Base-by-base conservation (phyloP, 2,113 vertebrate genomes). In the Protobothrops mucrosquamatus region DNA sequence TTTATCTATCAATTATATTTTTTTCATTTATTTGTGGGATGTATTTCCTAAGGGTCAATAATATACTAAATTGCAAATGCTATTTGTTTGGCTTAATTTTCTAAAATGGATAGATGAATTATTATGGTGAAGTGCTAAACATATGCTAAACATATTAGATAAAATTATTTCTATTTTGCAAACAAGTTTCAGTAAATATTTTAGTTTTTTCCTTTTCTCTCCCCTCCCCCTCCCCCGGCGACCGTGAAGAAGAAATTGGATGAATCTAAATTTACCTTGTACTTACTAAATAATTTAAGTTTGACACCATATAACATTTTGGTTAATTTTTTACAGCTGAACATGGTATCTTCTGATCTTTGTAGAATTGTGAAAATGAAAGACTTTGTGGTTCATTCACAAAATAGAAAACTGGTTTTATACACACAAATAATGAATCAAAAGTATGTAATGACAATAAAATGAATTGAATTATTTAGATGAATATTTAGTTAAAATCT, bases 131-230 rank as follows among this genome's bases (percentile, higher is more conserved):
- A 51, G 24, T 57, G 56, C 54, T 56, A 91, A 91, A 23, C 6
- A 14, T 24, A 39, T 57, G 56, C 54, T 56, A 91, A 91, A 23
- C 6, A 14, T 24, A 39, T 34, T 55, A 59, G 26, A 8, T 59
- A 86, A 59, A 86, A 59, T 91, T 11, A 39, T 52, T 91, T 5
- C 2, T 46, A 24, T 26, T 86, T 9, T 85, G 24, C 15, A 48
- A 69, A 48, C 18, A 29, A 64, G 18, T 29, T 64, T 10, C 7
- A 51, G 59, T 59, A 51, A 52, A n/a, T 61, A 48, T 90, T 51
- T 6, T 51, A 29, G 2, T 54, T 87, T 18, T 8, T 11, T 10
- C 0, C 2, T 0, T 3, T 0, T 3, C 4, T 1, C 29, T 6
- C 4, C 26, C 46, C 6, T 22, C 85, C 23, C 6, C 2, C 15